Evolutionary conservation across 1,140 invertebrate species (phyloP).

Genomic region (Heliconius himera): DNA sequence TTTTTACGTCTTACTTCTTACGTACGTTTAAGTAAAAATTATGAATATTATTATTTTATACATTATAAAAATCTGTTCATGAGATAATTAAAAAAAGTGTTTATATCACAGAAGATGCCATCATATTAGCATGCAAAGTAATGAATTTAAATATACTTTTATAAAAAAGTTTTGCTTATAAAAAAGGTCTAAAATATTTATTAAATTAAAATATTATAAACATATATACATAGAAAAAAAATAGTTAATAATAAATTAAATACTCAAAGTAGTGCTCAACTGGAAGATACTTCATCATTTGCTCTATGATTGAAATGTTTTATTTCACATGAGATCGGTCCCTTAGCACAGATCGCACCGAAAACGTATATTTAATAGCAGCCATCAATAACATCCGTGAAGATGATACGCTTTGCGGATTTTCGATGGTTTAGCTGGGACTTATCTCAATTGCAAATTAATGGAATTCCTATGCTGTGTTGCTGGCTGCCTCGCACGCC

Average conservation of each 20-base stretch:
- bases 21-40: neutral
- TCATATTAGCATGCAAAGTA: neutral
- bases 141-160: neutral
- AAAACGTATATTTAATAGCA: constrained; percentile 82
- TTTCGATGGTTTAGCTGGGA: constrained; percentile 66
- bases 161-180: no score
- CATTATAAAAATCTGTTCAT: neutral
- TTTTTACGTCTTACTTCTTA: neutral
- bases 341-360: constrained; percentile 52
- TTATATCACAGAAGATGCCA: neutral
- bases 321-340: constrained; percentile 64
- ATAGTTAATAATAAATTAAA: no score
- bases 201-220: neutral
- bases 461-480: constrained; percentile 59
- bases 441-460: constrained; percentile 81
- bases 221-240: neutral
- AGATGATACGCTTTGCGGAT: constrained; percentile 73
- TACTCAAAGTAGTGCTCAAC: neutral
- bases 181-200: neutral
- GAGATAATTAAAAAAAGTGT: neutral
- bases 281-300: constrained; percentile 62
- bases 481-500: constrained; percentile 46
- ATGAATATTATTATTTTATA: neutral
- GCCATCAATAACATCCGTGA: constrained; percentile 79
- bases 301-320: constrained; percentile 76